These are phyloP conservation scores for Ostrea edulis DNA, from an alignment of 1,140 invertebrate genomes.

Conservation along the genomic window DNA sequence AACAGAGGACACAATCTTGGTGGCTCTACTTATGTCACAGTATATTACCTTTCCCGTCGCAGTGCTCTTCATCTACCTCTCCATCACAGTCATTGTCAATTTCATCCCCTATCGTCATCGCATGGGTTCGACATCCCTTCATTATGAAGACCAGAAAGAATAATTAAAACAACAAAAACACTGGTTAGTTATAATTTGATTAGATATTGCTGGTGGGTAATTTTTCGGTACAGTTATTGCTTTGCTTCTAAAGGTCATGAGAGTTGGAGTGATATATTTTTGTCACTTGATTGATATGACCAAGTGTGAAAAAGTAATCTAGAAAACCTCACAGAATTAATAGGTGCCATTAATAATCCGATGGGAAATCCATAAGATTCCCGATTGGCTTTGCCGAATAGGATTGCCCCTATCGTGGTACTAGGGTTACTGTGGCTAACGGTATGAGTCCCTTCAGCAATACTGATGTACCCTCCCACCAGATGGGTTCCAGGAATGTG, in stretches of 20 bases:
- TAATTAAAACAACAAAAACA: too few species aligned
- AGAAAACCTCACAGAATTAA: slow-evolving; percentile 45
- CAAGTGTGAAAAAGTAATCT: too few species aligned
- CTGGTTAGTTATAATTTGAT: too few species aligned
- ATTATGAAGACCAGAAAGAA: too few species aligned
- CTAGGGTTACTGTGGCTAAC: slow-evolving; percentile 26
- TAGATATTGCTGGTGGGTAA: too few species aligned
- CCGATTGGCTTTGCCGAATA: slow-evolving; percentile 42
- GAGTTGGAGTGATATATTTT: too few species aligned
- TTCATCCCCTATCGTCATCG: neutral
- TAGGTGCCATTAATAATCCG: slow-evolving; percentile 40
- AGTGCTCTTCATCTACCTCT: slow-evolving; percentile 1
- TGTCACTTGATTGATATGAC: too few species aligned
- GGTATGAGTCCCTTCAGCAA: slow-evolving; percentile 37
- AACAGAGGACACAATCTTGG: too few species aligned
- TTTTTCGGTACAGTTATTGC: too few species aligned
- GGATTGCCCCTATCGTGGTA: slow-evolving; percentile 28
- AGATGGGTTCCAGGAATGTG: slow-evolving; percentile 38
- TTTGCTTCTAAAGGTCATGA: too few species aligned
- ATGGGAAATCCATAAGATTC: slow-evolving; percentile 47
- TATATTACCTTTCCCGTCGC: neutral
- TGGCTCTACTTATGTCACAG: too few species aligned
- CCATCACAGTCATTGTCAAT: too few species aligned
- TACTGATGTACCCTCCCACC: slow-evolving; percentile 35
- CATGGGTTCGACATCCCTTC: neutral